Conservation (phyloP, 2,113 vertebrate species). For the Melanocharis versteri region DNA sequence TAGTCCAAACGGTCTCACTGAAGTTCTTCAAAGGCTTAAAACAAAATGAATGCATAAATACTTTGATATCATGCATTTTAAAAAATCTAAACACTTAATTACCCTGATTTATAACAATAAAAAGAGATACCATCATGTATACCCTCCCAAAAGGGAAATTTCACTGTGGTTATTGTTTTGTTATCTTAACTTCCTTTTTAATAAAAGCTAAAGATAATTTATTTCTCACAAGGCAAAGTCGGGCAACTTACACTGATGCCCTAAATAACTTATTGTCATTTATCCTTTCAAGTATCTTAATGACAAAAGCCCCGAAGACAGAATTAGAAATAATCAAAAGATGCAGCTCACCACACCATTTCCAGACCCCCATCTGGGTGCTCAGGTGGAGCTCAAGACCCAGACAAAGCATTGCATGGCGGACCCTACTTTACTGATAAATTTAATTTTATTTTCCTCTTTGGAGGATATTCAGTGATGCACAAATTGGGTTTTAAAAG, state of each 20-base stretch:
- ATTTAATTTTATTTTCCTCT: conserved; percentile 66
- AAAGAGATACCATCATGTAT: not conserved
- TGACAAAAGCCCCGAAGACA: not conserved
- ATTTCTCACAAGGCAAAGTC: not conserved
- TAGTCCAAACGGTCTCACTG: not conserved
- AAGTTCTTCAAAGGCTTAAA: not conserved
- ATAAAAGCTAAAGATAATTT: not conserved
- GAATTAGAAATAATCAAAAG: not conserved
- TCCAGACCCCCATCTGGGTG: not conserved
- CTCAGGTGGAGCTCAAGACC: conserved; percentile 1
- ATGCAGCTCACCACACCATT: not conserved
- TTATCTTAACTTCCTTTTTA: conserved; percentile 19
- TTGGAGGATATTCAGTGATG: conserved; percentile 64
- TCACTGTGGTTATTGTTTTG: not conserved
- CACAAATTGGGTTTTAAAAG: conserved; percentile 71
- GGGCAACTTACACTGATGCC: not conserved
- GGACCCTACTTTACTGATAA: conserved; percentile 43
- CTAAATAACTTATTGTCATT: not conserved
- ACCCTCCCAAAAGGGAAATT: not conserved
- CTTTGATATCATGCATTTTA: not conserved
- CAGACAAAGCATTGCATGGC: conserved; percentile 1
- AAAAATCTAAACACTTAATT: not conserved
- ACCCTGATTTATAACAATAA: not conserved
- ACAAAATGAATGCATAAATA: not conserved
- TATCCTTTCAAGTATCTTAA: not conserved